phyloP scores from a whole-genome alignment of 2,113 vertebrate genomes.

The Lethenteron reissneri region DNA sequence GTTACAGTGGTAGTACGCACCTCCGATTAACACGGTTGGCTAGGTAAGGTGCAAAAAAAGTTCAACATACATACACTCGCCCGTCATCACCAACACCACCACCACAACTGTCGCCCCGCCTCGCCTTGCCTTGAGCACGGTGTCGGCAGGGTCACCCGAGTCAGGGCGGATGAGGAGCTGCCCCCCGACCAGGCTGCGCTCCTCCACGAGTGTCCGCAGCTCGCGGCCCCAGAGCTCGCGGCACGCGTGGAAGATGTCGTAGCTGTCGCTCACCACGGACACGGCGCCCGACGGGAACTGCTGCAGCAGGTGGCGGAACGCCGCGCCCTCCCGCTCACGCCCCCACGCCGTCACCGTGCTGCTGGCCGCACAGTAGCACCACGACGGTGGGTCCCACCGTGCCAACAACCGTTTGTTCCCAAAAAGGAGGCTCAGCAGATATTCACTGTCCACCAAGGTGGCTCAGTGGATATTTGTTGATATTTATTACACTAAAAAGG shows the following conservation, averaged over 20 bases:
- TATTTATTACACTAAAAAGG: no score
- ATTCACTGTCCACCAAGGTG: no score
- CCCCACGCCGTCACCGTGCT: conserved; percentile 41
- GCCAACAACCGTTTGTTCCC: no score
- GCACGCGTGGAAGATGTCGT: conserved; percentile 37
- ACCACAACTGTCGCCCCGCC: background rate
- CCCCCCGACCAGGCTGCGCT: conserved; percentile 23
- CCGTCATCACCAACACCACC: background rate
- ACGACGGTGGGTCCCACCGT: no score
- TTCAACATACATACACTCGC: background rate
- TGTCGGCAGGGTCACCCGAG: conserved; percentile 31
- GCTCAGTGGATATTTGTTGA: no score
- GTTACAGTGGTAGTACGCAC: background rate
- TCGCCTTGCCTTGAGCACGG: conserved; percentile 22
- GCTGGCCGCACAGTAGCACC: background rate
- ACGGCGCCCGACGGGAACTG: conserved; percentile 26
- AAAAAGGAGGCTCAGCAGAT: no score
- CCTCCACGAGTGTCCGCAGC: conserved; percentile 31
- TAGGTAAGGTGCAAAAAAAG: background rate
- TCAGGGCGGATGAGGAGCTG: conserved; percentile 29
- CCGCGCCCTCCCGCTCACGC: conserved; percentile 24
- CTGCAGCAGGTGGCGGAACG: conserved; percentile 25
- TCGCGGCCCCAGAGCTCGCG: conserved; percentile 36
- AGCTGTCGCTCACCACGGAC: conserved; percentile 37
- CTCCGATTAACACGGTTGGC: background rate